These are phyloP conservation scores for Rhineura floridana DNA, from an alignment of 2,113 vertebrate genomes.

Conservation along the genomic window DNA sequence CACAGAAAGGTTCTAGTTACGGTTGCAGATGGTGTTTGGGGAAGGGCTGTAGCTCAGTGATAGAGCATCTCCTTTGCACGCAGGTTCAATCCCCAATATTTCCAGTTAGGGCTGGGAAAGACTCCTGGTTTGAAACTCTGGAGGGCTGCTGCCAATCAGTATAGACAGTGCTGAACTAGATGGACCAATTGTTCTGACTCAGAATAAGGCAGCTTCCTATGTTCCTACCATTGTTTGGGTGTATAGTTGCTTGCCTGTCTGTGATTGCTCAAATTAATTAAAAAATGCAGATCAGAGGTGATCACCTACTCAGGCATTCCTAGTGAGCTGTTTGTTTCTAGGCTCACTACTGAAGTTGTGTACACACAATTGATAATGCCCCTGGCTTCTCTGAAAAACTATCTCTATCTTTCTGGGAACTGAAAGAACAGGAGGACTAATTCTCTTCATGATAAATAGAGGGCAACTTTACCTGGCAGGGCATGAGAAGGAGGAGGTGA, in stretches of 20 bases:
- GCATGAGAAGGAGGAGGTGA: slow-evolving; percentile 6
- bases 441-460: slow-evolving; percentile 1
- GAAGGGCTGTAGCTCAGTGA: too few relatives aligned
- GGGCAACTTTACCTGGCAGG: slow-evolving; percentile 1
- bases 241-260: background rate
- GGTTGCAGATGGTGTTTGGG: background rate
- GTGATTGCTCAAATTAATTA: background rate
- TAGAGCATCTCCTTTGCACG: too few relatives aligned
- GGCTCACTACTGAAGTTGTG: background rate
- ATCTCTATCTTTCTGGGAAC: slow-evolving; percentile 10
- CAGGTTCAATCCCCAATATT: too few relatives aligned
- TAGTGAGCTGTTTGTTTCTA: background rate
- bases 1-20: background rate
- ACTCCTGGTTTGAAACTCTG: too few relatives aligned
- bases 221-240: too few relatives aligned
- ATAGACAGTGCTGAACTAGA: too few relatives aligned
- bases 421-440: background rate
- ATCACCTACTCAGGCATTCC: background rate
- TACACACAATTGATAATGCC: background rate
- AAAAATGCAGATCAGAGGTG: background rate
- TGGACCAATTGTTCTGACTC: too few relatives aligned
- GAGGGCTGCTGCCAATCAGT: too few relatives aligned
- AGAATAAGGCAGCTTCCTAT: too few relatives aligned
- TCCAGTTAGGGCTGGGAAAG: too few relatives aligned
- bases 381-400: background rate